Evolutionary conservation across 2,113 vertebrate genomes (phyloP).

Genomic region (Gracilinanus agilis): DNA sequence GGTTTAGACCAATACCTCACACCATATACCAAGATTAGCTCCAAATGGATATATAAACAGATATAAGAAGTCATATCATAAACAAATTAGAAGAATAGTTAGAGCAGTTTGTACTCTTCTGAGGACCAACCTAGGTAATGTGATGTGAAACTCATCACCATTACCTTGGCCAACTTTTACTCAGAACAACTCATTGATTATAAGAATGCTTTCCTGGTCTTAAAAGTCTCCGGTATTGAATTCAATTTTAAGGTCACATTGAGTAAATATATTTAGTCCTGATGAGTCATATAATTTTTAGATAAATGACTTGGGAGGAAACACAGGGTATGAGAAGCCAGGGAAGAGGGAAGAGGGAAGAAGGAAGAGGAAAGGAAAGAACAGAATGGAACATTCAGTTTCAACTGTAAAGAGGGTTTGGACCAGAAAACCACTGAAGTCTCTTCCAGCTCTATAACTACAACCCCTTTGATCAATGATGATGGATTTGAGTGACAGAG

Average conservation of each 20-base stretch:
- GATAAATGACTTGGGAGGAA: conserved; percentile 2
- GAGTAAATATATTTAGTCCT: conserved; percentile 38
- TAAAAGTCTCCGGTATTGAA: background rate
- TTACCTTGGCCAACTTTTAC: background rate
- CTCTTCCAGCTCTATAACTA: background rate
- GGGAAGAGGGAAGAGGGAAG: background rate
- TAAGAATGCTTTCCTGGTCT: background rate
- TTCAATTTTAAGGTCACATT: conserved; percentile 28
- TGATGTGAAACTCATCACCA: background rate
- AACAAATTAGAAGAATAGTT: background rate
- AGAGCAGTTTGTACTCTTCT: background rate
- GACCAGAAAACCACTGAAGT: no score
- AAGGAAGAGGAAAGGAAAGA: conserved; percentile 29
- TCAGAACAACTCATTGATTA: conserved; percentile 23
- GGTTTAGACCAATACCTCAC: background rate
- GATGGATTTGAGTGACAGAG: conserved; percentile 5
- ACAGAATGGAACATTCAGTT: background rate
- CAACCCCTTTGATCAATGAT: conserved; percentile 6
- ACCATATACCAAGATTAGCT: background rate
- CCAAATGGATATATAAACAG: background rate
- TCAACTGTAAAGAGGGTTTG: background rate
- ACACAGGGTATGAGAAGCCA: background rate
- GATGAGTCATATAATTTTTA: conserved; percentile 3
- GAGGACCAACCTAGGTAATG: background rate
- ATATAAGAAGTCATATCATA: background rate